Percentiles rank a stretch among this genome's conserved stretches.
Evolutionary conservation across 2,888 invertebrate species (phyloP).

Genomic region (Eupithecia exiguata): DNA sequence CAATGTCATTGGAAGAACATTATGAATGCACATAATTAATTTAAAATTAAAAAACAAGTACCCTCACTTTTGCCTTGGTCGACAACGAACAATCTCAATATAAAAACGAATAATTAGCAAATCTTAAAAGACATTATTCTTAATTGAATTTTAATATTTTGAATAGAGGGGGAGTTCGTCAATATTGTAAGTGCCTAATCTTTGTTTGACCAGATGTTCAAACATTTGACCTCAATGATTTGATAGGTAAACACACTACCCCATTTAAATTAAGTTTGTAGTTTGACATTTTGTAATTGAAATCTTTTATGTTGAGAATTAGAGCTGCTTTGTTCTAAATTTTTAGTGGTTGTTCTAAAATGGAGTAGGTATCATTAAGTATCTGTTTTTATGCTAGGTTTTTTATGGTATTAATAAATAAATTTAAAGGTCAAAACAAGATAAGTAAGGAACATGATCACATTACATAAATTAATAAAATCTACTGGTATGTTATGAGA

Average conservation of each 20-base stretch:
- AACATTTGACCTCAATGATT: slow-evolving; percentile 42
- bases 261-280: slow-evolving; percentile 21
- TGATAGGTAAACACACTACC: slow-evolving; percentile 24
- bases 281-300: not conserved
- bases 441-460: not conserved
- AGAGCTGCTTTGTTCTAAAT: not conserved
- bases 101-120: not conserved
- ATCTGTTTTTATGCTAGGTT: not conserved
- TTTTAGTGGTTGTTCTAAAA: not conserved
- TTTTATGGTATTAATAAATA: not conserved
- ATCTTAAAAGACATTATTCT: slow-evolving; percentile 8
- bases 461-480: not conserved
- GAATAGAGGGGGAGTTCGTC: slow-evolving; percentile 32
- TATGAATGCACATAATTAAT: not conserved
- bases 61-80: too few relatives aligned
- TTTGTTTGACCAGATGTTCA: slow-evolving; percentile 42
- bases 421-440: not conserved
- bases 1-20: too few relatives aligned
- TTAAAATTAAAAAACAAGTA: too few relatives aligned
- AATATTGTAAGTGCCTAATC: slow-evolving; percentile 38
- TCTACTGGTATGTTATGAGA: not conserved
- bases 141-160: slow-evolving; percentile 26
- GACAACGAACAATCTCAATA: not conserved
- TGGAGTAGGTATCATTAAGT: not conserved
- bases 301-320: not conserved